Evolutionary conservation across 2,113 vertebrate species (phyloP).

Genomic region (Ciconia stormi): DNA sequence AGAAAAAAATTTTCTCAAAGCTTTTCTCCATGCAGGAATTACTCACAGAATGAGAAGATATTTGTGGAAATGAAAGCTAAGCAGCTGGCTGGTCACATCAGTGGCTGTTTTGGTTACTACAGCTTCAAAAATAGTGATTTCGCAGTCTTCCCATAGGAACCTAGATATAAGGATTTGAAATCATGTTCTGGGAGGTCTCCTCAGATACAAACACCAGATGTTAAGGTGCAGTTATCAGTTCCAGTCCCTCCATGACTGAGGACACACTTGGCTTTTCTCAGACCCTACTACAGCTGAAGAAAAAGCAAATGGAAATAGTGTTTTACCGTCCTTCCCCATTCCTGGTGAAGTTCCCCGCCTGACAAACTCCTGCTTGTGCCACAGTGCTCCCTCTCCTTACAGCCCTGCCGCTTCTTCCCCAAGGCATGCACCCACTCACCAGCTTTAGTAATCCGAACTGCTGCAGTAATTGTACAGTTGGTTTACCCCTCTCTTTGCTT

Average conservation of each 20-base stretch:
- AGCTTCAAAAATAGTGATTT: background rate
- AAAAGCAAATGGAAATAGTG: background rate
- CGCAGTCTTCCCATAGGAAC: background rate
- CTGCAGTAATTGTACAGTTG: background rate
- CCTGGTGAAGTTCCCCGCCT: background rate
- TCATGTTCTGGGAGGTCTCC: background rate
- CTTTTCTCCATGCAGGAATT: background rate
- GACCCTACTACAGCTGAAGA: background rate
- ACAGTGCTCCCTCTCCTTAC: background rate
- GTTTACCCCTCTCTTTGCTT: background rate
- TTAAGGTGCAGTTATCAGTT: background rate
- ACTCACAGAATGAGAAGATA: background rate
- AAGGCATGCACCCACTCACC: background rate
- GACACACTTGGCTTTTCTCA: background rate
- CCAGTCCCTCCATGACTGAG: background rate
- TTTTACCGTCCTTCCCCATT: background rate
- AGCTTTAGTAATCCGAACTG: background rate
- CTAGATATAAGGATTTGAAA: background rate
- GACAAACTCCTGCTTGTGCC: background rate
- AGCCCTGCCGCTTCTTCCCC: background rate
- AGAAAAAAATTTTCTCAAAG: background rate
- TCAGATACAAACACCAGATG: background rate
- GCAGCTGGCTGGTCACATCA: background rate
- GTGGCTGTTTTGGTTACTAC: background rate
- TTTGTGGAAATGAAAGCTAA: background rate